phyloP scores from a whole-genome alignment of 2,888 invertebrate genomes.

The Hydraecia micacea region DNA sequence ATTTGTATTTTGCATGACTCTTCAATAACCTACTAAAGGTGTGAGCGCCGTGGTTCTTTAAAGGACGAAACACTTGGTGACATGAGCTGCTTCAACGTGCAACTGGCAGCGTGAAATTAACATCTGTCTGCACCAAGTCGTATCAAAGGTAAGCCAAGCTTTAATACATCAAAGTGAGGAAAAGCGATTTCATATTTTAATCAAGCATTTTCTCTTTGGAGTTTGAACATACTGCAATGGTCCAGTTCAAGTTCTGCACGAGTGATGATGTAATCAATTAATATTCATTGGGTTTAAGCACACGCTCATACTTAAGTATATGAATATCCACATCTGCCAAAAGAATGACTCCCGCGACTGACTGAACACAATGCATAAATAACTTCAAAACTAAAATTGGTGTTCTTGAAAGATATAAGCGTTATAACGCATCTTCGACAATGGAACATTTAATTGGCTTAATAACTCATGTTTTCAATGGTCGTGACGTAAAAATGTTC shows the following conservation, averaged over 20 bases:
- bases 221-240: slow-evolving; percentile 12
- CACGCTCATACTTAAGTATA: slow-evolving; percentile 2
- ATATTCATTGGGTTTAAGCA: slow-evolving; percentile 40
- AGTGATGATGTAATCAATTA: slow-evolving; percentile 42
- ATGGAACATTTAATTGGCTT: slow-evolving; percentile 64
- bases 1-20: too few species aligned
- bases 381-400: slow-evolving; percentile 34
- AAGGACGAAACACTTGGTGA: background rate
- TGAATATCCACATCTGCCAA: slow-evolving; percentile 17
- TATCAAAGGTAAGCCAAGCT: background rate
- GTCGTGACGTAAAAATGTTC: slow-evolving; percentile 60
- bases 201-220: background rate
- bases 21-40: background rate
- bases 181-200: slow-evolving; percentile 5
- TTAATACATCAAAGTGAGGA: background rate
- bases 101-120: background rate
- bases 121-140: background rate
- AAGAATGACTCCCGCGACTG: slow-evolving; percentile 21
- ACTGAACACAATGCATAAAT: slow-evolving; percentile 38
- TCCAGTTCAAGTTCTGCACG: background rate
- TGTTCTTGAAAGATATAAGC: slow-evolving; percentile 40
- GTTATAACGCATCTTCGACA: slow-evolving; percentile 58
- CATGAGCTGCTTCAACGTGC: background rate
- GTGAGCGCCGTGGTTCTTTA: background rate
- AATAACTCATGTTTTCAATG: slow-evolving; percentile 67